Percentiles rank a stretch among this genome's conserved stretches.
phyloP scores from a whole-genome alignment of 1,140 invertebrate genomes.

The Drosophila bocki region DNA sequence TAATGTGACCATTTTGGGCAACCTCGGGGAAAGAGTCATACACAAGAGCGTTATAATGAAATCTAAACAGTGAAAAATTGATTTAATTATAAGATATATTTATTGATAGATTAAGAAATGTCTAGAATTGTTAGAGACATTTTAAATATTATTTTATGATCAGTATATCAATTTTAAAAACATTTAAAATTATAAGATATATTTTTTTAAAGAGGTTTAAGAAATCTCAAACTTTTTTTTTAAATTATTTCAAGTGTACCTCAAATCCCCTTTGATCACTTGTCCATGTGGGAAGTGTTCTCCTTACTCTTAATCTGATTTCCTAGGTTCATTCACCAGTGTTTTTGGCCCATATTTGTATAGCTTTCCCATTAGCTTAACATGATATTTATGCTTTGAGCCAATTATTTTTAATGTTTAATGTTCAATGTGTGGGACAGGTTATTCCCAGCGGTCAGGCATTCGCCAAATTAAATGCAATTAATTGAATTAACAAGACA shows the following conservation, averaged over 20 bases:
- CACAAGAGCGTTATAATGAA: conserved; percentile 41
- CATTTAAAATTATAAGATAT: too few relatives aligned
- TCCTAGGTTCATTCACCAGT: conserved; percentile 45
- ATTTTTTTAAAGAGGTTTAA: too few relatives aligned
- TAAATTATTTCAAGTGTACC: not conserved
- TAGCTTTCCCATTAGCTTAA: conserved; percentile 29
- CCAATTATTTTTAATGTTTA: conserved; percentile 69
- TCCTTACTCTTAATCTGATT: conserved; percentile 18
- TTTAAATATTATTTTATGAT: not conserved
- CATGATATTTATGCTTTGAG: conserved; percentile 67
- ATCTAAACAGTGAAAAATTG: conserved; percentile 16
- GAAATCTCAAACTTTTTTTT: too few relatives aligned
- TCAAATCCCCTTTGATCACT: not conserved
- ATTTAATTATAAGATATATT: not conserved
- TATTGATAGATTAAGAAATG: too few relatives aligned
- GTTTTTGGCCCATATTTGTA: conserved; percentile 7
- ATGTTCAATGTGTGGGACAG: conserved; percentile 53
- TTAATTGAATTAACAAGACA: conserved; percentile 55
- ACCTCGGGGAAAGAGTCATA: conserved; percentile 33
- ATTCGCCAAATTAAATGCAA: conserved; percentile 40
- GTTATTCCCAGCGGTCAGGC: conserved; percentile 33
- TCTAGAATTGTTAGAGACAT: not conserved
- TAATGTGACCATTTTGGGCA: conserved; percentile 69
- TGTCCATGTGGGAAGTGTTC: conserved; percentile 38
- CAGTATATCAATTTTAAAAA: too few relatives aligned